phyloP scores from a whole-genome alignment of 2,113 vertebrate species.

The Corapipo altera region DNA sequence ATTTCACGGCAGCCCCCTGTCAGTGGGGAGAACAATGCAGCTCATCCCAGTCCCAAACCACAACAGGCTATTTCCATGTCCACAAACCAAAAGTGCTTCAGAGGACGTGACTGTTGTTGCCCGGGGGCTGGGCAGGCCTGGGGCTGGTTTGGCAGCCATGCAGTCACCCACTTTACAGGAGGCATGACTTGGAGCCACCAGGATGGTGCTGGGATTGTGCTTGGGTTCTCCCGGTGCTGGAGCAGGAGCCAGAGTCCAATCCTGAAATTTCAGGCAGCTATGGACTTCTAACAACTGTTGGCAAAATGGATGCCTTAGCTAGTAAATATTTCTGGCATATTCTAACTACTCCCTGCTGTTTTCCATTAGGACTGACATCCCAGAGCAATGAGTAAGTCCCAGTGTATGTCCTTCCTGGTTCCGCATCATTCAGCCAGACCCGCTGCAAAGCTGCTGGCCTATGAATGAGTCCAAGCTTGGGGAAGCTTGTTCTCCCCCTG shows the following conservation, averaged over 20 bases:
- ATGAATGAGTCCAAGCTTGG: not conserved
- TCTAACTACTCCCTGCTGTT: slow-evolving; percentile 2
- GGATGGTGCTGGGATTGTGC: not conserved
- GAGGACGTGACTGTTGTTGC: not conserved
- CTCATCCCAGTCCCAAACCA: not conserved
- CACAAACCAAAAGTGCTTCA: not conserved
- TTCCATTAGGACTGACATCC: slow-evolving; percentile 17
- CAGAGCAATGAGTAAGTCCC: slow-evolving; percentile 20
- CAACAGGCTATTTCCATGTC: not conserved
- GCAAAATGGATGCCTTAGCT: not conserved
- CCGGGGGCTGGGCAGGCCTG: fast-evolving
- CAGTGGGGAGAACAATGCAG: not conserved
- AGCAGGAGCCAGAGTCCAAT: not conserved
- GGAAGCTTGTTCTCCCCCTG: not conserved
- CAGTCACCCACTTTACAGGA: not conserved
- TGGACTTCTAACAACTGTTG: not conserved
- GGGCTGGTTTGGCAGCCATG: not conserved
- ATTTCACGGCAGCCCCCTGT: not conserved
- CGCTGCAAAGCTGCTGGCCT: not conserved
- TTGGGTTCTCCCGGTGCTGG: not conserved
- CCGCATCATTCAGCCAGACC: not conserved
- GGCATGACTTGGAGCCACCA: fast-evolving
- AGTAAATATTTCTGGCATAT: slow-evolving; percentile 36
- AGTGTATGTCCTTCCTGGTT: not conserved
- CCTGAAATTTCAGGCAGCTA: not conserved